Percentiles rank a stretch among this genome's conserved stretches.
Conservation (phyloP, 2,113 vertebrate species). For the Pica pica region DNA sequence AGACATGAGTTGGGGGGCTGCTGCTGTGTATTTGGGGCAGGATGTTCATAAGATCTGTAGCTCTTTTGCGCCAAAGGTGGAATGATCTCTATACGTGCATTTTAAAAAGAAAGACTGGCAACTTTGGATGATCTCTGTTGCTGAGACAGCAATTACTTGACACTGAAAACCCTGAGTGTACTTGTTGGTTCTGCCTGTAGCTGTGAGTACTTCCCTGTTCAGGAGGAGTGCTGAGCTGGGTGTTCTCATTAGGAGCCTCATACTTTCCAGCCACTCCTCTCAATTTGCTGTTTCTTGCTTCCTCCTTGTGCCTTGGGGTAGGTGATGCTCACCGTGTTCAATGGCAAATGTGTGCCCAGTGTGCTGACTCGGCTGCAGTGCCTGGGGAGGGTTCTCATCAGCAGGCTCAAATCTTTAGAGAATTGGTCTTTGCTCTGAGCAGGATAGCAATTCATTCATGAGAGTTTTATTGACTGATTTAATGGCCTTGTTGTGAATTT, state of each 20-base stretch:
- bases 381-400: not conserved
- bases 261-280: not conserved
- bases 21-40: not conserved
- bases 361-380: accelerated
- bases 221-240: not conserved
- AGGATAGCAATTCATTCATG: not conserved
- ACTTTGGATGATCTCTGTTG: not conserved
- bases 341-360: not conserved
- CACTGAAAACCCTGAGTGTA: not conserved
- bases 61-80: not conserved
- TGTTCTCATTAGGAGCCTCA: not conserved
- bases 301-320: not conserved
- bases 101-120: not conserved
- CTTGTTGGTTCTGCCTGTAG: not conserved
- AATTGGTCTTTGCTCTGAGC: not conserved
- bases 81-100: accelerated
- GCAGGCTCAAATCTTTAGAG: not conserved
- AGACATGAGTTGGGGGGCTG: not conserved
- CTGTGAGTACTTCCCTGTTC: not conserved
- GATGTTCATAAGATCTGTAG: not conserved
- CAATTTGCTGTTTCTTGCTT: not conserved
- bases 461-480: not conserved
- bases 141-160: not conserved
- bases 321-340: not conserved
- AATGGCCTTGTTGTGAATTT: not conserved